Conservation (phyloP, 2,888 invertebrate genomes). For the Lepetodrilus schrolli region DNA sequence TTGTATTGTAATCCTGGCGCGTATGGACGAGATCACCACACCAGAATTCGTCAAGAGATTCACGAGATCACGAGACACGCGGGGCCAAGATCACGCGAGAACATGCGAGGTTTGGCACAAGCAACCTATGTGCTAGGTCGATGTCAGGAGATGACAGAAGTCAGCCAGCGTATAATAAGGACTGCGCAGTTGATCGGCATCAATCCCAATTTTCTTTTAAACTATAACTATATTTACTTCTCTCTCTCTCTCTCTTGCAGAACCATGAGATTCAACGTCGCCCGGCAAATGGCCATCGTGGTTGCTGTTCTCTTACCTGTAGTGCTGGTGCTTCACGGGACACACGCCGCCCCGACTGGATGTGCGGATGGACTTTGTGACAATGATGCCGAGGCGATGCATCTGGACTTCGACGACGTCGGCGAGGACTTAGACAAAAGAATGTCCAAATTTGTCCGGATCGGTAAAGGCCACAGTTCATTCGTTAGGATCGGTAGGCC, state of each 20-base stretch:
- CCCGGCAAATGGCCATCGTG: slow-evolving; percentile 2
- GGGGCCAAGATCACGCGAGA: too few species aligned
- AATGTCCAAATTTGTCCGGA: slow-evolving; percentile 36
- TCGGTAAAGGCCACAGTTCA: slow-evolving; percentile 38
- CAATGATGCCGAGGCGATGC: neutral
- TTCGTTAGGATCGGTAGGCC: slow-evolving; percentile 32
- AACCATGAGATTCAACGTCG: slow-evolving; percentile 21
- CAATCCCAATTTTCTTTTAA: too few species aligned
- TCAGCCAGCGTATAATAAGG: too few species aligned
- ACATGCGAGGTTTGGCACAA: too few species aligned
- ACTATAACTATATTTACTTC: neutral
- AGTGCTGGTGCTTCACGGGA: slow-evolving; percentile 10
- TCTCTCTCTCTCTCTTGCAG: neutral
- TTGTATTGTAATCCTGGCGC: too few species aligned
- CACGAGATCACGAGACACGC: too few species aligned
- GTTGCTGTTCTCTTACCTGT: slow-evolving; percentile 17
- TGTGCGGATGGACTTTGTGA: slow-evolving; percentile 5
- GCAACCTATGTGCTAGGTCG: too few species aligned
- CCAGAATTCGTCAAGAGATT: too few species aligned
- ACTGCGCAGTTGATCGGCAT: too few species aligned
- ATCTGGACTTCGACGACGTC: neutral
- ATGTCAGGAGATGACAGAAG: too few species aligned
- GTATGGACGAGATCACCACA: too few species aligned
- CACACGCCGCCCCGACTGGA: neutral
- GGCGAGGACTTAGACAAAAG: slow-evolving; percentile 25